These are phyloP conservation scores for Penaeus indicus DNA, from an alignment of 1,140 invertebrate species.

Conservation along the genomic window DNA sequence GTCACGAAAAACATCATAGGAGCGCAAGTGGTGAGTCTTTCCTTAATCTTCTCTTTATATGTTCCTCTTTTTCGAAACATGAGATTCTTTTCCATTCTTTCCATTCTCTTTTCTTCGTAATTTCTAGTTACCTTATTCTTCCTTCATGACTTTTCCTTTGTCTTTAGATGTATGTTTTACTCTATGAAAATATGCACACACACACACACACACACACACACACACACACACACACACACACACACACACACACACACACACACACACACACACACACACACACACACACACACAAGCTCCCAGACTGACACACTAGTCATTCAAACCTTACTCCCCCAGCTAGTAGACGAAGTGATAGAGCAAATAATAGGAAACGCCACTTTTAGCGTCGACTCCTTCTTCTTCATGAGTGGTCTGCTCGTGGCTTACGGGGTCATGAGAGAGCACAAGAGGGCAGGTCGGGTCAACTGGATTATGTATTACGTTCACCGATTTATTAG, in stretches of 20 bases:
- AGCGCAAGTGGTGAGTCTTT: neutral
- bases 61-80: too few species aligned
- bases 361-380: slow-evolving; percentile 32
- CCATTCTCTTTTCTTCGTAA: too few species aligned
- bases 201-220: too few species aligned
- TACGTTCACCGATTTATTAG: slow-evolving; percentile 59
- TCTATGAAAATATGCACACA: too few species aligned
- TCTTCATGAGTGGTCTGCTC: slow-evolving; percentile 59
- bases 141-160: too few species aligned
- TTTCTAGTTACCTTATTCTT: too few species aligned
- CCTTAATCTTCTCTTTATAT: too few species aligned
- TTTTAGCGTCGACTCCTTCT: slow-evolving; percentile 57
- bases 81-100: too few species aligned
- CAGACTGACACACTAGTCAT: neutral
- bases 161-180: too few species aligned
- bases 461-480: slow-evolving; percentile 57
- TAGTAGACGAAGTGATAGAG: slow-evolving; percentile 17
- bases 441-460: slow-evolving; percentile 26
- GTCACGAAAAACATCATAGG: slow-evolving; percentile 32
- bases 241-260: too few species aligned
- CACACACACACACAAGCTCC: neutral
- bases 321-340: neutral
- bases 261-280: too few species aligned
- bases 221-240: neutral
- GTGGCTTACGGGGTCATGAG: slow-evolving; percentile 40